phyloP scores from a whole-genome alignment of 1,140 invertebrate genomes.

The Manduca sexta region DNA sequence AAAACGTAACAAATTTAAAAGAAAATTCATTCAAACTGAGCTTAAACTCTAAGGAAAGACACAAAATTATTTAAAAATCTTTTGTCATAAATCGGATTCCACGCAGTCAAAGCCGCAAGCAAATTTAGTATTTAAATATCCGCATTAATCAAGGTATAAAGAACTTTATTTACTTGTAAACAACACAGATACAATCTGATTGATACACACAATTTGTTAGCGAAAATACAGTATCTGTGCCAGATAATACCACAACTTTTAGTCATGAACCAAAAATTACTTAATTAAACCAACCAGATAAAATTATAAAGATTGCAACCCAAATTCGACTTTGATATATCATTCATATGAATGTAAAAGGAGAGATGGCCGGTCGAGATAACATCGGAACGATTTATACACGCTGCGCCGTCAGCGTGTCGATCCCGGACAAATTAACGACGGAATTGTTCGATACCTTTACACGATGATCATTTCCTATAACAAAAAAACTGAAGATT shows the following conservation, averaged over 20 bases:
- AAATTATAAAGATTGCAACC: constrained; percentile 26
- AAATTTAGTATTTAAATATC: not conserved
- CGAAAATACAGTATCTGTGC: too few relatives aligned
- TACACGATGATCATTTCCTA: not conserved
- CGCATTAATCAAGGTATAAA: not conserved
- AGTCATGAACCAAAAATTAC: constrained; percentile 22
- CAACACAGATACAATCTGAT: not conserved
- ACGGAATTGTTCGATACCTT: constrained; percentile 17
- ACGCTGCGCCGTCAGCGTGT: constrained; percentile 34
- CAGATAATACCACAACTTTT: not conserved
- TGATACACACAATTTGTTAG: too few relatives aligned
- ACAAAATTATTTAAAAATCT: too few relatives aligned
- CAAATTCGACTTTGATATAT: constrained; percentile 47
- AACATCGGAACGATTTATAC: constrained; percentile 44
- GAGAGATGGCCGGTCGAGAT: constrained; percentile 22
- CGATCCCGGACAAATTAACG: constrained; percentile 43
- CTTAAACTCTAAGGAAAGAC: too few relatives aligned
- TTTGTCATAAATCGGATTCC: too few relatives aligned
- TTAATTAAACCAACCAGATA: constrained; percentile 38
- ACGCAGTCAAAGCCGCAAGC: not conserved
- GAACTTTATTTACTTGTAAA: too few relatives aligned
- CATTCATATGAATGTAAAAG: constrained; percentile 32
- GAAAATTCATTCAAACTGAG: too few relatives aligned
- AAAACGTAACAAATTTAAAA: too few relatives aligned
- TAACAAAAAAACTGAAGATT: too few relatives aligned